These are phyloP conservation scores for Gallinago media DNA, from an alignment of 2,113 vertebrate species.

Conservation along the genomic window DNA sequence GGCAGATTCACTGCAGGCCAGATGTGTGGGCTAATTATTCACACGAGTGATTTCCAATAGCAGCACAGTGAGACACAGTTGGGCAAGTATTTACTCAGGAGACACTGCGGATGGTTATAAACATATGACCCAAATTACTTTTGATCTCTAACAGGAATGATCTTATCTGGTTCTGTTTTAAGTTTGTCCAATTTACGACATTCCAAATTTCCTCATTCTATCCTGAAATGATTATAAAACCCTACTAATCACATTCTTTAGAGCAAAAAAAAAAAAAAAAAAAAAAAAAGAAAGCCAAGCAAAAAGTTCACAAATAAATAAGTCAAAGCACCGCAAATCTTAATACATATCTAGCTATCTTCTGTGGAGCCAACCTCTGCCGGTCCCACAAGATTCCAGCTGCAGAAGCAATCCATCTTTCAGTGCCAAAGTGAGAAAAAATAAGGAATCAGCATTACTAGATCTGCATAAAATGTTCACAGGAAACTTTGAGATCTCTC, in stretches of 20 bases:
- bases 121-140: slow-evolving; percentile 54
- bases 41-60: neutral
- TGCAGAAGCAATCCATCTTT: neutral
- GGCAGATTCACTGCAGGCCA: neutral
- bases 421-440: neutral
- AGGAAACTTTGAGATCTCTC: neutral
- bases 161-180: slow-evolving; percentile 62
- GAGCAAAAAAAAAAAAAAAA: neutral
- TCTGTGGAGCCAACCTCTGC: neutral
- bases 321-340: neutral
- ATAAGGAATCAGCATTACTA: neutral
- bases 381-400: slow-evolving; percentile 9
- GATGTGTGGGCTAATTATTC: slow-evolving; percentile 31
- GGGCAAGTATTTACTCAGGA: slow-evolving; percentile 6
- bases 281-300: neutral
- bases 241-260: neutral
- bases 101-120: slow-evolving; percentile 29
- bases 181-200: slow-evolving; percentile 20
- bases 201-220: slow-evolving; percentile 43
- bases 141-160: slow-evolving; percentile 42
- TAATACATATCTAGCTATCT: neutral
- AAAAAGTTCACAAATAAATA: neutral
- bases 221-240: slow-evolving; percentile 35
- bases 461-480: neutral
- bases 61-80: neutral